Conservation (phyloP, 2,888 invertebrate genomes). For the Lamellibrachia columna region DNA sequence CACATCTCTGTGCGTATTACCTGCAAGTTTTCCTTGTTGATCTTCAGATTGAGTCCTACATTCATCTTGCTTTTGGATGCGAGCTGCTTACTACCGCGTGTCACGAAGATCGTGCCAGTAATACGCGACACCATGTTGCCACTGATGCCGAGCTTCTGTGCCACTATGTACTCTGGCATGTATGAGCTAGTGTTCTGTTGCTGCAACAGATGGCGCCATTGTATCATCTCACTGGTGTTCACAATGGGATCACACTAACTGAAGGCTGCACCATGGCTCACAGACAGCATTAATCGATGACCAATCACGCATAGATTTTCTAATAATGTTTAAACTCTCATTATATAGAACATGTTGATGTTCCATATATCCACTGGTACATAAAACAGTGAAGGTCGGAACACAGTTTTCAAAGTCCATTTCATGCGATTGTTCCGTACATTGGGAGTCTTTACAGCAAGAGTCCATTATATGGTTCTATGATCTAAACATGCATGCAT, state of each 20-base stretch:
- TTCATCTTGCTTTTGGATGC: slow-evolving; percentile 68
- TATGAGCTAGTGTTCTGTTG: slow-evolving; percentile 44
- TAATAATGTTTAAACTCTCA: too few species aligned
- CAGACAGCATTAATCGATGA: background rate
- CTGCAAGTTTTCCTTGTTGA: slow-evolving; percentile 79
- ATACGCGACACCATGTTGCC: slow-evolving; percentile 81
- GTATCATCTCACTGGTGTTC: background rate
- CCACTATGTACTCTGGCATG: slow-evolving; percentile 60
- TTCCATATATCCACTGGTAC: too few species aligned
- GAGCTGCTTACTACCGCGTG: slow-evolving; percentile 43
- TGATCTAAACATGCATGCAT: too few species aligned
- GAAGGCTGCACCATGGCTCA: background rate
- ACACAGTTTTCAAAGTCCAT: too few species aligned
- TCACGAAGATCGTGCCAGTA: slow-evolving; percentile 83
- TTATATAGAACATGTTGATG: too few species aligned
- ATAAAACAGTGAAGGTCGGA: too few species aligned
- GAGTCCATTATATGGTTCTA: too few species aligned
- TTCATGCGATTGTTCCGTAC: too few species aligned
- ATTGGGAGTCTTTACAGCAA: too few species aligned
- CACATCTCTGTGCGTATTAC: slow-evolving; percentile 63
- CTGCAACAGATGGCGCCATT: slow-evolving; percentile 23
- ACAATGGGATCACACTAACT: background rate
- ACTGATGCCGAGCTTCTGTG: slow-evolving; percentile 70
- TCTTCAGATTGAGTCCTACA: slow-evolving; percentile 91
- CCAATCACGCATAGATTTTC: too few species aligned